Percentiles rank a stretch among this genome's conserved stretches.
Evolutionary conservation across 2,113 vertebrate species (phyloP).

Genomic region (Pelecanus crispus): DNA sequence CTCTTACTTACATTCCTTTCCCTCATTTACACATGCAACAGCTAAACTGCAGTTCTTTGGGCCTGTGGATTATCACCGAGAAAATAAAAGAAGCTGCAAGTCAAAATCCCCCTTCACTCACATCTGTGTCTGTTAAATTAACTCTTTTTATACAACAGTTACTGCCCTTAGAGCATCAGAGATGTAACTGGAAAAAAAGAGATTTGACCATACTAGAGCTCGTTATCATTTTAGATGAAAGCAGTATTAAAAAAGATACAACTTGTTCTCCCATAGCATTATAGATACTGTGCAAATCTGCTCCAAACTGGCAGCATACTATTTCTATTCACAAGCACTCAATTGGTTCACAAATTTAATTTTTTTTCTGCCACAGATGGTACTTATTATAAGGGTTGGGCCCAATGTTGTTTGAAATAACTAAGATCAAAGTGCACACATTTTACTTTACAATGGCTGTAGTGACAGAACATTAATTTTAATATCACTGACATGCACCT

Average conservation of each 20-base stretch:
- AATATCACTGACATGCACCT: neutral
- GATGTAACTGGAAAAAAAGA: neutral
- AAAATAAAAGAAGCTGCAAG: neutral
- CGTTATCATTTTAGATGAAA: neutral
- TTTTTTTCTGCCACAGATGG: neutral
- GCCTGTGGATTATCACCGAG: neutral
- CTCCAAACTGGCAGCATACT: neutral
- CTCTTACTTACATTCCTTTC: neutral
- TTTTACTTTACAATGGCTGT: neutral
- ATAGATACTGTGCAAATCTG: neutral
- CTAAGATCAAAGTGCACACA: neutral
- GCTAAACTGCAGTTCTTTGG: neutral
- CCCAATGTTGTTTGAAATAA: neutral
- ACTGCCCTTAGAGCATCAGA: neutral
- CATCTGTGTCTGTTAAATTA: neutral
- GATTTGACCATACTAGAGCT: neutral
- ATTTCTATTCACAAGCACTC: neutral
- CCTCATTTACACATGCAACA: slow-evolving; percentile 2
- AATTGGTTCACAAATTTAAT: neutral
- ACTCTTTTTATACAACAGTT: neutral
- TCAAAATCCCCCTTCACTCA: neutral
- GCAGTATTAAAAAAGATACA: neutral
- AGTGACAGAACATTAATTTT: slow-evolving; percentile 13
- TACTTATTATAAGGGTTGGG: neutral
- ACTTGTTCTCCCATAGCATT: neutral